Evolutionary conservation across 2,113 vertebrate genomes (phyloP).

Genomic region (Balaeniceps rex): DNA sequence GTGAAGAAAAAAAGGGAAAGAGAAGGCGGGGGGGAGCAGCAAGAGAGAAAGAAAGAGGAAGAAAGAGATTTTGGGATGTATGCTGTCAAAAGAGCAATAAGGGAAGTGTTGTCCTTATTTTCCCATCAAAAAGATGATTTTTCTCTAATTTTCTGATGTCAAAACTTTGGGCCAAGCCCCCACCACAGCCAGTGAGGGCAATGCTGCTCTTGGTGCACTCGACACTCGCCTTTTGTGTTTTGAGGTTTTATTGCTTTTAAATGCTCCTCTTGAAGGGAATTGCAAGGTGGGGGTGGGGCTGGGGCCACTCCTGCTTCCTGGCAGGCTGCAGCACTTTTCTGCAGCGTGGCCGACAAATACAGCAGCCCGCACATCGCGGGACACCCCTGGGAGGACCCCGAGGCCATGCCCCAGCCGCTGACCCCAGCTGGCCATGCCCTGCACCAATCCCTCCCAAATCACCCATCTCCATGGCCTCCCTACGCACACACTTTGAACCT

Average conservation of each 20-base stretch:
- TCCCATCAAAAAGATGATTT: background rate
- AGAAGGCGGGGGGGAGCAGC: background rate
- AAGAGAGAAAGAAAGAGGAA: background rate
- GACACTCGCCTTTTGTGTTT: background rate
- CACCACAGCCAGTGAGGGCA: background rate
- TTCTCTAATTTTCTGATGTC: background rate
- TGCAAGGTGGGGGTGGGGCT: background rate
- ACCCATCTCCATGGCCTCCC: background rate
- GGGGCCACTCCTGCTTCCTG: conserved; percentile 26
- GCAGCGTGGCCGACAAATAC: background rate
- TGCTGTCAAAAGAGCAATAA: background rate
- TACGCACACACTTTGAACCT: background rate
- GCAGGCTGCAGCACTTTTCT: background rate
- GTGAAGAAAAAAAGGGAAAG: background rate
- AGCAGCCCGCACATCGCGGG: background rate
- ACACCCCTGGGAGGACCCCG: background rate
- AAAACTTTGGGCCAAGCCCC: background rate
- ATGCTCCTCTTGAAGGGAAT: background rate
- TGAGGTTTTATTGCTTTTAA: conserved; percentile 18
- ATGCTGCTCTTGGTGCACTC: background rate
- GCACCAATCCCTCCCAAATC: background rate
- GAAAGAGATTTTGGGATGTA: background rate
- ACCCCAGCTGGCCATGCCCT: background rate
- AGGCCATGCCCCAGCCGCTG: background rate
- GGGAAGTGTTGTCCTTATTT: background rate